Conservation (phyloP, 2,113 vertebrate genomes). For the Vidua macroura region DNA sequence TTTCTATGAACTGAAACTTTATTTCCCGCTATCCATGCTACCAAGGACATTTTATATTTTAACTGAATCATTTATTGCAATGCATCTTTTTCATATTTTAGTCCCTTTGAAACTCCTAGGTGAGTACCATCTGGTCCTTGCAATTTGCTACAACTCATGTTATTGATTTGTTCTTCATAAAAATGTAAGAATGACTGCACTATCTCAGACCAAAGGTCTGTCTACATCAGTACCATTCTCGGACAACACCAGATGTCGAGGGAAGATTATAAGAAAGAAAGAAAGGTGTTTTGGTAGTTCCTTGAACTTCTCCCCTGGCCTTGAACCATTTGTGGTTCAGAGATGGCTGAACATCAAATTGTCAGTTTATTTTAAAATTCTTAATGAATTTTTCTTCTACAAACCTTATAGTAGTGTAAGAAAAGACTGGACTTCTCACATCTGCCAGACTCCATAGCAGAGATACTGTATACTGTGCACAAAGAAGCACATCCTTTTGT, state of each 20-base stretch:
- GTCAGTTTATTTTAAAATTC: background rate
- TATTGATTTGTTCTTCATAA: conserved; percentile 57
- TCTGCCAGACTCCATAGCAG: background rate
- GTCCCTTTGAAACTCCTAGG: conserved; percentile 32
- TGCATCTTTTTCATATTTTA: conserved; percentile 36
- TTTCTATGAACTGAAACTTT: background rate
- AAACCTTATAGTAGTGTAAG: background rate
- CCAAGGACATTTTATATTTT: background rate
- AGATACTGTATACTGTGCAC: background rate
- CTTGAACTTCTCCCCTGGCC: background rate
- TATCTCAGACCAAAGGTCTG: background rate
- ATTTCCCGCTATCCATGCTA: background rate
- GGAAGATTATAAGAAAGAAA: conserved; percentile 3
- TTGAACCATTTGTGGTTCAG: background rate
- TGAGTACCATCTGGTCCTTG: conserved; percentile 46
- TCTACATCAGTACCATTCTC: background rate
- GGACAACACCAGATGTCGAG: conserved; percentile 8
- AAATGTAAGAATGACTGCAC: conserved; percentile 5
- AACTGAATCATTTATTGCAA: background rate
- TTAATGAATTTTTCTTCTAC: background rate
- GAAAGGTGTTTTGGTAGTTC: background rate
- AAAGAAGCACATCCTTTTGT: background rate
- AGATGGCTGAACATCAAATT: background rate
- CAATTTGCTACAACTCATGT: conserved; percentile 33
- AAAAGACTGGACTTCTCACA: background rate